These are phyloP conservation scores for Enteromius afrohamiltoni DNA, from an alignment of 2,797 vertebrate genomes.

Conservation along the genomic window DNA sequence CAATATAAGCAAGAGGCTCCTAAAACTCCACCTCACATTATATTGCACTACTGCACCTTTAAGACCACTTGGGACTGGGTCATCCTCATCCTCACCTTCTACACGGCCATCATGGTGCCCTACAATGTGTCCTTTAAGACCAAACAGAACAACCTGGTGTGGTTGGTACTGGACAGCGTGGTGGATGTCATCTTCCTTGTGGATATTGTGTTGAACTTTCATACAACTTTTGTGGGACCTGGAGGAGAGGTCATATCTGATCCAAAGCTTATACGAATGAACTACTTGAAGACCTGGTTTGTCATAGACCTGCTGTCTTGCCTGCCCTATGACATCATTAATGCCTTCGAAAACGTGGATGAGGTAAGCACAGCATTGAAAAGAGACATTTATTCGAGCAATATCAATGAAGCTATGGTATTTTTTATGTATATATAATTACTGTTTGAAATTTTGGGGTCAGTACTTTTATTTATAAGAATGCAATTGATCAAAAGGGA, in stretches of 20 bases:
- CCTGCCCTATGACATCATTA: slow-evolving; percentile 98
- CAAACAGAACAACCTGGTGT: slow-evolving; percentile 93
- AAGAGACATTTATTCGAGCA: neutral
- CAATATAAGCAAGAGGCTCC: slow-evolving; percentile 99
- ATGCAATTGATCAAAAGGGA: too few species aligned
- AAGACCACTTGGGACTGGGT: slow-evolving; percentile 99
- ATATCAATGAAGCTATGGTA: neutral
- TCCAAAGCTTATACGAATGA: slow-evolving; percentile 96
- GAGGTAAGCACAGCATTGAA: slow-evolving; percentile 82
- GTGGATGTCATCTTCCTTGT: slow-evolving; percentile 96
- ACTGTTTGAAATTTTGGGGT: too few species aligned
- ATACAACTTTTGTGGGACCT: slow-evolving; percentile 96
- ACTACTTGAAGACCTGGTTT: slow-evolving; percentile 99
- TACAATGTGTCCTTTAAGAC: slow-evolving; percentile 98
- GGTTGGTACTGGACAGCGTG: slow-evolving; percentile 95
- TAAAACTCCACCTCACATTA: slow-evolving; percentile 98
- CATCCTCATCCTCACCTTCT: slow-evolving; percentile 98
- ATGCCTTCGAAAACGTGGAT: slow-evolving; percentile 95
- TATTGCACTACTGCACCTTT: slow-evolving; percentile 98
- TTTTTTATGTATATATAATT: too few species aligned
- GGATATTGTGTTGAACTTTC: slow-evolving; percentile 98
- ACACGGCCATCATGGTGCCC: slow-evolving; percentile 99
- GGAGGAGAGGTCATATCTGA: slow-evolving; percentile 96
- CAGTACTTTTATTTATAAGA: too few species aligned
- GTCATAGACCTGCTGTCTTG: slow-evolving; percentile 97